phyloP scores from a whole-genome alignment of 2,797 vertebrate genomes.

The Lepilemur ruficaudatus region DNA sequence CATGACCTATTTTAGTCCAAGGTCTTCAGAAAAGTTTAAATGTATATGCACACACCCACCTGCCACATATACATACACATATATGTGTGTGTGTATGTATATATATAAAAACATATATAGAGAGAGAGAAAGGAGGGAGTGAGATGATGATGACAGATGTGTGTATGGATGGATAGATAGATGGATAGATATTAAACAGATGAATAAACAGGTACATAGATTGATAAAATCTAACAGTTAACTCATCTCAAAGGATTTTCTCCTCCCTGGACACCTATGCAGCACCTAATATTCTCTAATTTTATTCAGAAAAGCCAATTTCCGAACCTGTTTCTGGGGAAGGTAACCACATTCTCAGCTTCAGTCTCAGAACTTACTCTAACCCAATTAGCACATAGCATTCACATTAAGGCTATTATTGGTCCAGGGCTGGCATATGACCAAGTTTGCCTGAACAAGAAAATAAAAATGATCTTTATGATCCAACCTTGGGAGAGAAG shows the following conservation, averaged over 20 bases:
- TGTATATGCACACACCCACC: neutral
- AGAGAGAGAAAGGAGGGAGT: neutral
- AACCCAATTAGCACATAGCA: neutral
- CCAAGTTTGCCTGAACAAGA: neutral
- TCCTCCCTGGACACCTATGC: neutral
- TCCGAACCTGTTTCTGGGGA: neutral
- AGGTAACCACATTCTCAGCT: neutral
- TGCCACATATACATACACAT: neutral
- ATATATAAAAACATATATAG: neutral
- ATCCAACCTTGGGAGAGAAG: neutral
- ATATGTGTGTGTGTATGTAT: neutral
- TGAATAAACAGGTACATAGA: too few relatives aligned
- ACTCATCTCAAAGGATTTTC: neutral
- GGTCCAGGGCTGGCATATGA: neutral
- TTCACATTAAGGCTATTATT: neutral
- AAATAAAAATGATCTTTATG: neutral
- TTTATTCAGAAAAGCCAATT: conserved; percentile 24
- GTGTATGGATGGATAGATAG: neutral
- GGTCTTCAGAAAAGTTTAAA: neutral
- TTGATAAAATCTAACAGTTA: neutral
- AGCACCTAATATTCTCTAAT: neutral
- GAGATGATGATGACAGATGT: neutral
- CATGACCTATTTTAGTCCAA: neutral
- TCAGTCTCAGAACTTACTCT: neutral
- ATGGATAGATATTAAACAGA: neutral